Conservation (phyloP, 2,113 vertebrate species). For the Gopherus flavomarginatus region DNA sequence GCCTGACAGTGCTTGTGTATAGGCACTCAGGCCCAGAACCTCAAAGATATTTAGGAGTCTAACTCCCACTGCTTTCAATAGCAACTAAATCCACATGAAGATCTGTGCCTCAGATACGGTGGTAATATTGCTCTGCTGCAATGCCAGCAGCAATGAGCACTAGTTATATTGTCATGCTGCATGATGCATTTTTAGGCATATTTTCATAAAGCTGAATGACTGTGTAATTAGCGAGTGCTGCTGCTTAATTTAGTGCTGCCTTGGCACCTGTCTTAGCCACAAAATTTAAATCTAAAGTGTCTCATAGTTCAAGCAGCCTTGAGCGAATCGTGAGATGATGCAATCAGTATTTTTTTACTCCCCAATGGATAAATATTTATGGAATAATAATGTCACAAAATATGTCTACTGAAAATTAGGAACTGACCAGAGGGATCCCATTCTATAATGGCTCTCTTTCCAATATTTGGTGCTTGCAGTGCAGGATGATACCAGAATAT, state of each 20-base stretch:
- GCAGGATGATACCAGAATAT: background rate
- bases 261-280: background rate
- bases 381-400: background rate
- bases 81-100: background rate
- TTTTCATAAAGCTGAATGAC: background rate
- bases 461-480: background rate
- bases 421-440: background rate
- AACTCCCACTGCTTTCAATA: background rate
- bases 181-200: background rate
- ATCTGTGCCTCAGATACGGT: background rate
- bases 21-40: background rate
- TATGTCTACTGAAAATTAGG: background rate
- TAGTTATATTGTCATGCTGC: background rate
- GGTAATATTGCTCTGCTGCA: background rate
- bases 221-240: background rate
- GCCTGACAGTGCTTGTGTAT: rapidly evolving
- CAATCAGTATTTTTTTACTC: background rate
- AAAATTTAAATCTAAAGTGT: background rate
- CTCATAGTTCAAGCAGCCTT: background rate
- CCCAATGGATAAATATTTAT: background rate
- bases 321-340: background rate
- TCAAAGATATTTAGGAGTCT: background rate
- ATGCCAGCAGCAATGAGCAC: background rate
- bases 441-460: background rate
- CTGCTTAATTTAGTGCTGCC: background rate